phyloP scores from a whole-genome alignment of 2,113 vertebrate genomes.

The Pseudonaja textilis region DNA sequence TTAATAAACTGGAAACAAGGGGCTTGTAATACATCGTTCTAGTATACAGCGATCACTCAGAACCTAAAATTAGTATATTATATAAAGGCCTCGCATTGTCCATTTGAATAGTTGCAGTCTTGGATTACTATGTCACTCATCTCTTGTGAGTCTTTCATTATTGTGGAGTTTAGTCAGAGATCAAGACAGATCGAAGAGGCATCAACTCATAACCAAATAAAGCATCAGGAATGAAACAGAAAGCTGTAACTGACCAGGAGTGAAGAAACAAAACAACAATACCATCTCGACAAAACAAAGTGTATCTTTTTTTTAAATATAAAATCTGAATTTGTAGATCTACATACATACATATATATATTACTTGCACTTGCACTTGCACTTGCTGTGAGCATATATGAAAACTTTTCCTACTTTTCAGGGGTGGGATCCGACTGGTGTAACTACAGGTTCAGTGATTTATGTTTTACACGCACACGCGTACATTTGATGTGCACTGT shows the following conservation, averaged over 20 bases:
- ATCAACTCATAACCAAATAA: constrained; percentile 65
- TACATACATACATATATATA: background rate
- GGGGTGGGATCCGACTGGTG: no score
- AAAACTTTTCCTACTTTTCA: background rate
- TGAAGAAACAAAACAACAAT: constrained; percentile 30
- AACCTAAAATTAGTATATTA: constrained; percentile 73
- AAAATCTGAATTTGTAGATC: background rate
- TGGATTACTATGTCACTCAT: constrained; percentile 76
- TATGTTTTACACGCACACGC: no score
- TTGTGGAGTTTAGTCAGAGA: constrained; percentile 57
- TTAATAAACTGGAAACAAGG: constrained; percentile 40
- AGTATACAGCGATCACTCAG: constrained; percentile 58
- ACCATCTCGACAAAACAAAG: background rate
- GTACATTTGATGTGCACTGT: no score
- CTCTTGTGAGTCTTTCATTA: constrained; percentile 63
- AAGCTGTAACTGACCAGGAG: constrained; percentile 38
- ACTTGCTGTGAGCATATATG: background rate
- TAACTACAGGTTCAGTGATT: no score
- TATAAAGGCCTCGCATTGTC: constrained; percentile 62
- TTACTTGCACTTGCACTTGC: no score
- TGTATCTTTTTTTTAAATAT: background rate
- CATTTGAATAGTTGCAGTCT: constrained; percentile 68
- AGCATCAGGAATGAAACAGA: constrained; percentile 60
- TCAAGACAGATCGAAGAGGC: constrained; percentile 53
- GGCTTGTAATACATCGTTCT: constrained; percentile 51